Base-by-base conservation (phyloP, 1,140 invertebrate genomes). In the Drosophila sp. region DNA sequence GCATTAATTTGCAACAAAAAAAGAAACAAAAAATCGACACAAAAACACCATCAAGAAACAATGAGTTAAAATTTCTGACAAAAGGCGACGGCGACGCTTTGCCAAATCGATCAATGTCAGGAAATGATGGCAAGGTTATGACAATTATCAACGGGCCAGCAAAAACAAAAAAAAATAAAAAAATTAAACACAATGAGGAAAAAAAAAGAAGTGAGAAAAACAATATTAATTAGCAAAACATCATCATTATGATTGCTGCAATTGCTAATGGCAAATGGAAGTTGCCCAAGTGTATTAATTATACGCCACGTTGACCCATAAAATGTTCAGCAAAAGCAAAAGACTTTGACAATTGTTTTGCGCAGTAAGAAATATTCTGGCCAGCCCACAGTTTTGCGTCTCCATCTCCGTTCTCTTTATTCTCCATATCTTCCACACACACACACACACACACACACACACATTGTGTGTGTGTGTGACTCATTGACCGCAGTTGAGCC, bases 21-120 rank as follows among this genome's bases (percentile, higher is more conserved):
- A 62, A 60, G 11, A 47, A 60, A 66, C 76, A 57, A 47, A 40
- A 57, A 75, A 56, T 8, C 41, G 23, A 25, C 44, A 38, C 38
- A 47, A 57, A 75, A 38, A 44, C 56, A 17, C 44, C 44, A 17
- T 7, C 44, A 61, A 47, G 69, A 38, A 23, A 50, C 27, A 50
- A 47, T 41, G n/a, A n/a, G 40, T 11, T 10, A 58, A 27, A 56
- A 50, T 50, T 50, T 50, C 35, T 35, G 61, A 75, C 62, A 61
- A 61, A 47, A 62, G 41, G 60, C 41, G 17, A n/a, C 27, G 64
- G 60, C 72, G 73, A 56, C 57, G 70, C 57, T 64, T 69, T 82
- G 73, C 56, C 84, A 87, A 84, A 87, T 87, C 84, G 84, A 87
- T 87, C 84, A 87, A 87, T 89, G 84, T 87, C 84, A 87, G 84